Conservation (phyloP, 1,140 invertebrate genomes). For the Listronotus bonariensis region DNA sequence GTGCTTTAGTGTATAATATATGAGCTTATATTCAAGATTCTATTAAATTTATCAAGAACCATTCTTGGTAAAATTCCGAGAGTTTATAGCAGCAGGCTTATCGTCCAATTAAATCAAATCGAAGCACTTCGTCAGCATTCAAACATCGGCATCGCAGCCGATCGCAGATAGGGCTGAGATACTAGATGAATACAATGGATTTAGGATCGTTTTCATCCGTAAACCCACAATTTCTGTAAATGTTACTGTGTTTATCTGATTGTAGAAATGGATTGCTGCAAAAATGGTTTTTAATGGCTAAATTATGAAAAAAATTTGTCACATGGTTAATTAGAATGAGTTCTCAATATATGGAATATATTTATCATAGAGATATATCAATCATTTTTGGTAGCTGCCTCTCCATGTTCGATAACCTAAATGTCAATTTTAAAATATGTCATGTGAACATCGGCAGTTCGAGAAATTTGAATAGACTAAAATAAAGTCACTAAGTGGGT, state of each 20-base stretch:
- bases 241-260: conserved; percentile 40
- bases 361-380: too few relatives aligned
- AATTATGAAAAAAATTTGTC: too few relatives aligned
- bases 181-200: conserved; percentile 42
- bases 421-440: too few relatives aligned
- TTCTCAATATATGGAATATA: too few relatives aligned
- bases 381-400: too few relatives aligned
- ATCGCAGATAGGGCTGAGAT: conserved; percentile 36
- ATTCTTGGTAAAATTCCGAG: conserved; percentile 37
- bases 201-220: conserved; percentile 29
- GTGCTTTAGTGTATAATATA: too few relatives aligned
- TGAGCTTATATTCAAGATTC: too few relatives aligned
- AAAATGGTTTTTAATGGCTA: neutral
- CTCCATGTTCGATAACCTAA: too few relatives aligned
- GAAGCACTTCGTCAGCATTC: conserved; percentile 44
- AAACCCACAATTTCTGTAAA: conserved; percentile 41
- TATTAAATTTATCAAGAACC: conserved; percentile 6
- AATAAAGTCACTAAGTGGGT: too few relatives aligned
- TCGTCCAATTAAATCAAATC: conserved; percentile 49
- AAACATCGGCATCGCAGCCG: conserved; percentile 45
- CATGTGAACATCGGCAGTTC: too few relatives aligned
- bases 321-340: too few relatives aligned
- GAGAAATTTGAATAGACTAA: too few relatives aligned
- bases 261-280: conserved; percentile 3
- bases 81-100: conserved; percentile 34